Evolutionary conservation across 1,140 invertebrate genomes (phyloP), one percentile per base, ranked within the genome.

Genomic region (Parapsyche elsis): DNA sequence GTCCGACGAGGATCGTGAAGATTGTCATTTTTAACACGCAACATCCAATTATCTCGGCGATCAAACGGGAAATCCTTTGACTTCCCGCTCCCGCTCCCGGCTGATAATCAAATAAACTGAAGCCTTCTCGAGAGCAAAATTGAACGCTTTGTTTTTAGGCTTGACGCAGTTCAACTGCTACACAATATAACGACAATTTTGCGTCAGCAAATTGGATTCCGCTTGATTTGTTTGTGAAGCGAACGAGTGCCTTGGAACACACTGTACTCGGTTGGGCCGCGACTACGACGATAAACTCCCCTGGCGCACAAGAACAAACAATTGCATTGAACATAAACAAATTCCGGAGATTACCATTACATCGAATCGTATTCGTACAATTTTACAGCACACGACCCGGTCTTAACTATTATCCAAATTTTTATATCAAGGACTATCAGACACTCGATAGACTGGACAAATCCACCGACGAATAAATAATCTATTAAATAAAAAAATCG

Each of bases 211-310:
- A 78, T 78, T 78, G 76, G 76, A 71, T 76, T 78, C 76, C 44
- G 38, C 76, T 78, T 61, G 64, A 78, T 78, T 78, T 78, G 76
- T 78, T 78, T 78, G 59, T 71, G 16, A 78, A 71, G 38, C 14
- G 61, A 26, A 53, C 49, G 49, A 53, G 49, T 53, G 49, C 12
- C 30, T 38, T 7, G 30, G 30, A 38, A 53, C 49, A 53, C 10
- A 12, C 49, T 14, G 49, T 53, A 16, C 49, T 53, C 7, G 30
- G 30, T n/a, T 38, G 30, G 7, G 30, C 30, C 30, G 30, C 30
- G 30, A 38, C 30, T 38, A 38, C 30, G 7, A 38, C 30, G 30
- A 38, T 38, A 7, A 38, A 38, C 30, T 61, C 57, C 57, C 57
- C 21, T 61, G n/a, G 19, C 57, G 57, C 21, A 9, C 16, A 21